These are phyloP conservation scores for Pocota personata DNA, from an alignment of 2,888 invertebrate genomes.

Conservation along the genomic window DNA sequence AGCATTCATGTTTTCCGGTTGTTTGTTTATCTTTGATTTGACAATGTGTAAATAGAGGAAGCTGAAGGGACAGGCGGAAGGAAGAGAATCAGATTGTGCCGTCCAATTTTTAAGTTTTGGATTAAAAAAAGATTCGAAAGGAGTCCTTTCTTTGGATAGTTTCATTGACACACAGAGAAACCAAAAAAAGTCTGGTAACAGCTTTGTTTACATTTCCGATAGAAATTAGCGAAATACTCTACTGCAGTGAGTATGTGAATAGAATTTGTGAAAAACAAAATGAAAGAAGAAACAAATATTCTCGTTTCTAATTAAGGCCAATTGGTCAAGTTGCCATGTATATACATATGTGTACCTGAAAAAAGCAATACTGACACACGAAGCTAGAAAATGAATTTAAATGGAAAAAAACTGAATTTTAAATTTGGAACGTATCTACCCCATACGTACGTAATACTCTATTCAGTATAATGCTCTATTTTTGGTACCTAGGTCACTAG, in stretches of 20 bases:
- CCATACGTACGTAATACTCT: not conserved
- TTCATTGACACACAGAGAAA: not conserved
- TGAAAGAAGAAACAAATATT: not conserved
- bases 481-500: not conserved
- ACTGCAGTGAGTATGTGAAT: constrained; percentile 38
- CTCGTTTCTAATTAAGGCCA: constrained; percentile 63
- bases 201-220: constrained; percentile 53
- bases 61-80: not conserved
- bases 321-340: constrained; percentile 53
- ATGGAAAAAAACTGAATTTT: not conserved
- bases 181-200: constrained; percentile 18
- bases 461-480: not conserved
- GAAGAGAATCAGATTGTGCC: constrained; percentile 48
- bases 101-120: constrained; percentile 55
- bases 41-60: constrained; percentile 59
- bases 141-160: constrained; percentile 30
- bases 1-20: constrained; percentile 56
- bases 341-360: too few species aligned
- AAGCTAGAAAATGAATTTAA: constrained; percentile 25
- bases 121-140: constrained; percentile 42
- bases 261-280: constrained; percentile 28
- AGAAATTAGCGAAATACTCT: constrained; percentile 40
- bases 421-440: not conserved
- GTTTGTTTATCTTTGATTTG: constrained; percentile 70
- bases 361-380: constrained; percentile 38